A percentile compares a stretch with the other conserved stretches of the same genome.
Evolutionary conservation across 2,113 vertebrate genomes (phyloP).

Genomic region (Anarrhichthys ocellatus): DNA sequence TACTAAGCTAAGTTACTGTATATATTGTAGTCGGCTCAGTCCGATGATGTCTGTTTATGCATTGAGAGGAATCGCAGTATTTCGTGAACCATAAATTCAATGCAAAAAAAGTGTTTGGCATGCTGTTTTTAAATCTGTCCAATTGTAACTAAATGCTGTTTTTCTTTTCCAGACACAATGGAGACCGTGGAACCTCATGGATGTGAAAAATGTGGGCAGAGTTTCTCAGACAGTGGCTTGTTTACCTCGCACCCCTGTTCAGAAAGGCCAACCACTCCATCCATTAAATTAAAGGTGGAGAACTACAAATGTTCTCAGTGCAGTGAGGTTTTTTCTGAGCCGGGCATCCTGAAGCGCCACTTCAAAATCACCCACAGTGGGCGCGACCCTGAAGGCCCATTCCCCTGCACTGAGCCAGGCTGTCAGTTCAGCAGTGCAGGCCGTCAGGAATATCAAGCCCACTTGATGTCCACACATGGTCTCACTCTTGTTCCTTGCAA

Average conservation of each 20-base stretch:
- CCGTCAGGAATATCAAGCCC: conserved; percentile 79
- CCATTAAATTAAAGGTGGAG: neutral
- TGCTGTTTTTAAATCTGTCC: neutral
- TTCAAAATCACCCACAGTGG: conserved; percentile 79
- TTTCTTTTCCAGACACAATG: conserved; percentile 60
- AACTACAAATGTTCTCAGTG: conserved; percentile 82
- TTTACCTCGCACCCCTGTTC: conserved; percentile 79
- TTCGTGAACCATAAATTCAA: neutral
- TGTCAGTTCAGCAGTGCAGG: conserved; percentile 81
- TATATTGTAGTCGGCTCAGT: neutral
- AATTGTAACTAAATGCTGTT: neutral
- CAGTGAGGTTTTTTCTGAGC: conserved; percentile 71
- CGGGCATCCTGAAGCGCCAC: conserved; percentile 84
- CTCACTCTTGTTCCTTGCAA: conserved; percentile 78
- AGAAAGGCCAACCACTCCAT: neutral
- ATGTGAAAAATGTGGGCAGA: conserved; percentile 82
- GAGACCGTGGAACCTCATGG: conserved; percentile 80
- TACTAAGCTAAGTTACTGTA: neutral
- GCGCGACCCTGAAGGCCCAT: neutral
- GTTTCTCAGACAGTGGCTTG: conserved; percentile 75
- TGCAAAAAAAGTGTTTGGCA: neutral
- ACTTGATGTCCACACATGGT: conserved; percentile 77
- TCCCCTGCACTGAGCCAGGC: conserved; percentile 79
- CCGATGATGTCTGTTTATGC: neutral
- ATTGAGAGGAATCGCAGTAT: neutral